phyloP scores from a whole-genome alignment of 2,888 invertebrate genomes.

The Allophyes oxyacanthae region DNA sequence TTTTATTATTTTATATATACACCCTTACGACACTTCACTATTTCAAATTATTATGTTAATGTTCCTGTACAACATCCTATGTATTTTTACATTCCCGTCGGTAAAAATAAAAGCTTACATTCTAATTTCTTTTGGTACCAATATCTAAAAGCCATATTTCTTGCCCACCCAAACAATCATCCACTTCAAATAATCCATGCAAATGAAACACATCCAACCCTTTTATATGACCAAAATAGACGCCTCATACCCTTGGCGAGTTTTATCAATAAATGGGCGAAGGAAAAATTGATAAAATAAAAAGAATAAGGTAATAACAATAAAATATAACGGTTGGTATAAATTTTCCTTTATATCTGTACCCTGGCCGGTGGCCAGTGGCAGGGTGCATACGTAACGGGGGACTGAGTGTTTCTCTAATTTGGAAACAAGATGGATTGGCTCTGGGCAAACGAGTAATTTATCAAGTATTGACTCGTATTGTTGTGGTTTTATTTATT shows the following conservation, averaged over 20 bases:
- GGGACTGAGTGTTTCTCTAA: constrained; percentile 64
- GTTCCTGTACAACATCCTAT: too few relatives aligned
- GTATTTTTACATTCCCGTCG: neutral
- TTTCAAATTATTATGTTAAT: too few relatives aligned
- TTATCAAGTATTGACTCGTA: constrained; percentile 75
- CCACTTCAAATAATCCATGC: constrained; percentile 44
- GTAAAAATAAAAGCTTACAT: neutral
- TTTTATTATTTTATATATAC: too few relatives aligned
- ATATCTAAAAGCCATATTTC: constrained; percentile 26
- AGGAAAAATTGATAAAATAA: constrained; percentile 78
- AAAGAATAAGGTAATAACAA: constrained; percentile 78
- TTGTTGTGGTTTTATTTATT: constrained; percentile 69
- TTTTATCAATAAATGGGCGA: constrained; percentile 59
- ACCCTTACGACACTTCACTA: too few relatives aligned
- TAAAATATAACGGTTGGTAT: constrained; percentile 82
- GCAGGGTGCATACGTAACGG: constrained; percentile 74
- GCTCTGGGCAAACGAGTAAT: constrained; percentile 64
- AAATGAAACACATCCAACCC: constrained; percentile 52
- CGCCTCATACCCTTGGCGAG: constrained; percentile 44
- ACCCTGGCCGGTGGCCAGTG: constrained; percentile 68
- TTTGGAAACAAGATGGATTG: constrained; percentile 80
- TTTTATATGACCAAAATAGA: constrained; percentile 44
- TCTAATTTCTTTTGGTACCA: constrained; percentile 12
- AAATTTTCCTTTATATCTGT: constrained; percentile 74
- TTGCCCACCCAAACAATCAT: constrained; percentile 23